phyloP scores from a whole-genome alignment of 2,888 invertebrate species.

The Merodon equestris region DNA sequence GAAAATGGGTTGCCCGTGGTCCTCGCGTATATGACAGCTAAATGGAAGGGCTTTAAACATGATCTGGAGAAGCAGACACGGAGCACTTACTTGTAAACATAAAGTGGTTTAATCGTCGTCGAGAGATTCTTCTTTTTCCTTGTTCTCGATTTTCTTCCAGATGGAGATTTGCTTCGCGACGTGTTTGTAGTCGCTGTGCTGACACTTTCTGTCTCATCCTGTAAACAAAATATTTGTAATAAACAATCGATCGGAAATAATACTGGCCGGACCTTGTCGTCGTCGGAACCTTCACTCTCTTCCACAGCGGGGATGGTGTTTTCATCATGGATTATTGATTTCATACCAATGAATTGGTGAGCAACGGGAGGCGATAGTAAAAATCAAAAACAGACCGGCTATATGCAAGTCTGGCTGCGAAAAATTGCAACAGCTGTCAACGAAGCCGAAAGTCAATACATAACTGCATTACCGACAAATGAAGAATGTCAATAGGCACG shows the following conservation, averaged over 20 bases:
- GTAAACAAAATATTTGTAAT: conserved; percentile 19
- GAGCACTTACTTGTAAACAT: conserved; percentile 80
- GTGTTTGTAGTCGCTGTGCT: conserved; percentile 90
- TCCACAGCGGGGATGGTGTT: conserved; percentile 19
- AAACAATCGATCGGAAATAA: too few relatives aligned
- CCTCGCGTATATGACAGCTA: conserved; percentile 92
- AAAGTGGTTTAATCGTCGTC: conserved; percentile 85
- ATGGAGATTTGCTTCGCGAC: conserved; percentile 89
- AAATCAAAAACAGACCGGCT: too few relatives aligned
- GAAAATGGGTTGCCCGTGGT: conserved; percentile 95
- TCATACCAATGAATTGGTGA: conserved; percentile 41
- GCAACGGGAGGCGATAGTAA: too few relatives aligned
- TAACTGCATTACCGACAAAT: too few relatives aligned
- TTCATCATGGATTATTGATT: conserved; percentile 34
- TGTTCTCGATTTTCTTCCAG: conserved; percentile 82
- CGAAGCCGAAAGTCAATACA: too few relatives aligned
- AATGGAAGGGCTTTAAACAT: not conserved
- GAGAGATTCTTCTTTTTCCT: conserved; percentile 82
- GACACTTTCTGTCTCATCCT: conserved; percentile 88
- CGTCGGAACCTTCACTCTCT: conserved; percentile 70
- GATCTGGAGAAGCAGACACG: not conserved
- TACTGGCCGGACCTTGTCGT: conserved; percentile 64
- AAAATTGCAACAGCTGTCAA: too few relatives aligned
- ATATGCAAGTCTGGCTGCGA: too few relatives aligned
- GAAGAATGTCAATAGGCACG: too few relatives aligned